Evolutionary conservation across 2,113 vertebrate genomes (phyloP), one percentile per base, ranked within the genome.

Genomic region (Arenaria interpres): DNA sequence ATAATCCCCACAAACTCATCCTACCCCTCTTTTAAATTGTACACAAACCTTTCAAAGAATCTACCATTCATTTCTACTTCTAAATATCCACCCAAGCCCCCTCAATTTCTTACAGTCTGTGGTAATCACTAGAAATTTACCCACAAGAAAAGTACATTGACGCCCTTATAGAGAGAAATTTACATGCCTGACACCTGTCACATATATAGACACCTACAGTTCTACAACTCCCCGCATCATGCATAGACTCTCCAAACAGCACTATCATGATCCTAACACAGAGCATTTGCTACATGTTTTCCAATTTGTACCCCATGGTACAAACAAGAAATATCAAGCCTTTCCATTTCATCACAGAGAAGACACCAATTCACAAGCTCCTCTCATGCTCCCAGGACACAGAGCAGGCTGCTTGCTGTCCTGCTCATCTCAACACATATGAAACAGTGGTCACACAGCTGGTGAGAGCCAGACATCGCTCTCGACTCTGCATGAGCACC

Each of bases 361-460:
- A 69, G 73, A 76, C 43, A 71, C 3, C 56, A 79, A 19, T 32
- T 32, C 60, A 30, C 17, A 66, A 71, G 54, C 6, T 45, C 19
- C 57, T 37, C 25, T 30, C 8, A 2, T 1, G 5, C 14, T 59
- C 48, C 23, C 51, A 59, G 28, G 18, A 45, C 33, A 66, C 13
- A 50, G 5, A 28, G 9, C 7, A 14, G 0, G 0, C 1, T 17
- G 45, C 27, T n/a, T 6, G 14, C 53, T 41, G 30, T 33, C 35
- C n/a, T 6, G 62, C 14, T 24, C 18, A 7, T 12, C 63, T 74
- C 72, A 27, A 39, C 11, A 28, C 32, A 16, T 4, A 22, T 39
- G 16, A 27, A 30, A 32, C 16, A n/a, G 24, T 50, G 59, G 37
- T 83, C 25, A 2, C 18, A 0, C 10, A 46, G 54, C 37, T 51